Conservation (phyloP, 2,797 vertebrate genomes). For the Anas georgica region DNA sequence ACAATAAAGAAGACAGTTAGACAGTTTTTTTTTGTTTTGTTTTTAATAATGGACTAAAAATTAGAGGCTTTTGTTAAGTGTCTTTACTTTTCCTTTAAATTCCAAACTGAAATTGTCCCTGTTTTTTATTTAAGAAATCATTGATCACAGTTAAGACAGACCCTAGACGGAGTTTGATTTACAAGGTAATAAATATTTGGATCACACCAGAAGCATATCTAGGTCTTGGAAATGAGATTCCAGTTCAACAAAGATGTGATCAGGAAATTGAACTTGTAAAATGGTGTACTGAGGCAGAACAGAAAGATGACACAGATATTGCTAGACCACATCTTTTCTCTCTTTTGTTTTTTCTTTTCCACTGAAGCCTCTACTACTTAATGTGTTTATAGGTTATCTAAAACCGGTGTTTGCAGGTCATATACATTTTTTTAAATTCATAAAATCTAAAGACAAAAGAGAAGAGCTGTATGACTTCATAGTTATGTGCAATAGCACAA, state of each 20-base stretch:
- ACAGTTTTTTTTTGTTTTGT: too few species aligned
- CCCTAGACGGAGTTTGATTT: background rate
- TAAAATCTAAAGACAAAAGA: background rate
- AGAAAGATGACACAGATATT: background rate
- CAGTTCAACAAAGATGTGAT: background rate
- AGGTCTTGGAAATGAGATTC: background rate
- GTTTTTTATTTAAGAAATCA: background rate
- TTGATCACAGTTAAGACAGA: background rate
- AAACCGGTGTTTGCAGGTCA: background rate
- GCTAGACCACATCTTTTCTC: background rate
- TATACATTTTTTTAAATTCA: background rate
- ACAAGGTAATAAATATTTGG: background rate
- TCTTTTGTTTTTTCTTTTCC: rapidly evolving
- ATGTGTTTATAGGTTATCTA: background rate
- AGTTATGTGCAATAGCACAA: background rate
- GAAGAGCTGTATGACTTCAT: background rate
- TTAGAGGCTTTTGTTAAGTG: background rate
- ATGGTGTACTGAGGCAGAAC: background rate
- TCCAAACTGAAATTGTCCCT: background rate
- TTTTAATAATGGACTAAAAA: background rate
- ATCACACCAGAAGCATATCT: background rate
- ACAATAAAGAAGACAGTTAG: background rate
- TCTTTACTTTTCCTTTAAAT: background rate
- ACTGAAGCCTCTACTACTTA: background rate
- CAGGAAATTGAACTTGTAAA: background rate